phyloP scores from a whole-genome alignment of 2,888 invertebrate genomes.

The Neoitamus cyanurus region DNA sequence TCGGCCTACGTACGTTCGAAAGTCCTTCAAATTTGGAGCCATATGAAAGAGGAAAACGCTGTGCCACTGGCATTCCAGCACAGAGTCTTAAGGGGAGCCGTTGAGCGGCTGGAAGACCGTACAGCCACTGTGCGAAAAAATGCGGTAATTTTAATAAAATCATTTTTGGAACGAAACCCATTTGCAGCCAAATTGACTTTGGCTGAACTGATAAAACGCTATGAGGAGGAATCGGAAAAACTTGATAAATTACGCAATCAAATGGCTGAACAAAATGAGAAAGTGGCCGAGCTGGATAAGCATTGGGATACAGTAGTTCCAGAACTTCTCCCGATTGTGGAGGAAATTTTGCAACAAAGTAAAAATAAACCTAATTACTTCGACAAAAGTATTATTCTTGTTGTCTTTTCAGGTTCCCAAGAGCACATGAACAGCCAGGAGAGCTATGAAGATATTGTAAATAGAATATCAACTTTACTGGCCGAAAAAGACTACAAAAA shows the following conservation, averaged over 20 bases:
- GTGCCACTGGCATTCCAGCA: constrained; percentile 80
- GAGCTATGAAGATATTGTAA: constrained; percentile 60
- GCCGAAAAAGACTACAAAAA: constrained; percentile 61
- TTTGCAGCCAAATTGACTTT: constrained; percentile 76
- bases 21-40: constrained; percentile 84
- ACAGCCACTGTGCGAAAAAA: constrained; percentile 86
- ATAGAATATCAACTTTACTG: constrained; percentile 59
- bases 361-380: constrained; percentile 31
- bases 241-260: constrained; percentile 66
- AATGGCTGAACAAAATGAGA: constrained; percentile 70
- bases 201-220: constrained; percentile 73
- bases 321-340: constrained; percentile 60
- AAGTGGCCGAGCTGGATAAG: constrained; percentile 68
- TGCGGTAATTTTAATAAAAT: constrained; percentile 71
- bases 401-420: constrained; percentile 54
- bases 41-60: constrained; percentile 80
- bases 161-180: constrained; percentile 86
- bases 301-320: constrained; percentile 60
- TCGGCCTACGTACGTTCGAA: constrained; percentile 89
- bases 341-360: constrained; percentile 59
- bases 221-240: constrained; percentile 64
- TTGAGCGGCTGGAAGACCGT: constrained; percentile 83
- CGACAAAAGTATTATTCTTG: neutral
- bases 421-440: constrained; percentile 58
- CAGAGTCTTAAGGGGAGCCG: constrained; percentile 74